Evolutionary conservation across 2,113 vertebrate genomes (phyloP).

Genomic region (Brachionichthys hirsutus): DNA sequence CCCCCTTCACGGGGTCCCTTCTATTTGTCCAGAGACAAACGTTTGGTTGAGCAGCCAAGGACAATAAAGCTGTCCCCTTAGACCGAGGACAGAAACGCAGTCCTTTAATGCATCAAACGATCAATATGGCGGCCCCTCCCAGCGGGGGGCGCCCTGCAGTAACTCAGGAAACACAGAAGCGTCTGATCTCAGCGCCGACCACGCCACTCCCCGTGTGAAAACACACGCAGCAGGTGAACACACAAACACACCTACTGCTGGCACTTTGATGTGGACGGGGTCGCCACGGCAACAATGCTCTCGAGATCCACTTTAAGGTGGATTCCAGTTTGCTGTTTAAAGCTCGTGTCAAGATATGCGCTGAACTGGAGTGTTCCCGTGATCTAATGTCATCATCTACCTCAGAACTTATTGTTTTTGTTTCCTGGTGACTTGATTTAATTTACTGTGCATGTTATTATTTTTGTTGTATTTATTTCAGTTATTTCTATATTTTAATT

Average conservation of each 20-base stretch:
- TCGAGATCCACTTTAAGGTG: too few relatives aligned
- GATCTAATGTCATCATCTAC: too few relatives aligned
- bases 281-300: too few relatives aligned
- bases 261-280: conserved; percentile 61
- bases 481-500: too few relatives aligned
- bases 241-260: conserved; percentile 51
- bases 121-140: conserved; percentile 29
- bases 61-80: conserved; percentile 70
- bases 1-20: conserved; percentile 22
- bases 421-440: too few relatives aligned
- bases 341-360: too few relatives aligned
- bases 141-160: conserved; percentile 33
- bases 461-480: too few relatives aligned
- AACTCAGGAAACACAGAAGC: conserved; percentile 48
- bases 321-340: too few relatives aligned
- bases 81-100: conserved; percentile 47
- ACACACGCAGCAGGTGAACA: conserved; percentile 65
- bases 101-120: conserved; percentile 46
- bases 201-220: conserved; percentile 62
- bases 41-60: conserved; percentile 50
- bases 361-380: too few relatives aligned
- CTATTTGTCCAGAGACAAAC: conserved; percentile 45
- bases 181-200: conserved; percentile 45
- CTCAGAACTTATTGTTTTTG: too few relatives aligned
- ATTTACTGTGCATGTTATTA: too few relatives aligned